Evolutionary conservation across 2,797 vertebrate genomes (phyloP), one percentile per base, ranked within the genome.

Genomic region (Psittacula derbiana): DNA sequence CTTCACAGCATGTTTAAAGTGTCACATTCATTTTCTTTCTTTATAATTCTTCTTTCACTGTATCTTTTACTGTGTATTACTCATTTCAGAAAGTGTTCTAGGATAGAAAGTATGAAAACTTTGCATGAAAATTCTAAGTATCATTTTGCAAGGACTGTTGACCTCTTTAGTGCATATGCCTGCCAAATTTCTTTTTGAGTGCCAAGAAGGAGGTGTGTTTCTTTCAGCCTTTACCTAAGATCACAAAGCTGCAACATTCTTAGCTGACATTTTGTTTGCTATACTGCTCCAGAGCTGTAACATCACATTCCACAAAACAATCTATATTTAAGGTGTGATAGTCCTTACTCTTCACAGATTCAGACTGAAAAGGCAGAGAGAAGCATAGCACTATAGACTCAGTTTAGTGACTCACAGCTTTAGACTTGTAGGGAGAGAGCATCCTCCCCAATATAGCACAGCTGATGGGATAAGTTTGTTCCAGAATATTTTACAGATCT

Each of bases 281-380:
- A 6, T 72, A 40, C 41, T 57, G 82, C 61, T 83, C 11, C 11
- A 27, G 52, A 75, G 66, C 87, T 93, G 86, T 81, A 76, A 50
- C 62, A 31, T 24, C 31, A 43, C 47, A 85, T 88, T 94, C 58
- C 80, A 73, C 47, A 85, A 87, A 74, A 73, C 53, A 7, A 66
- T 82, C 86, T 95, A 19, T 94, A 95, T 96, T 96, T 96, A 93
- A 95, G 38, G 31, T 70, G 36, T 66, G 60, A 74, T 72, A 31
- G 62, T 82, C 73, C 71, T 94, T 70, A 60, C 50, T 53, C 84
- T 87, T 79, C 89, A 60, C 57, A 64, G 19, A 84, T 95, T 86
- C 73, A 87, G 84, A 47, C 49, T 66, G 83, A 44, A 88, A 91
- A 31, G 41, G 61, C 70, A 74, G 43, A 82, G 64, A 57, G 58